Conservation (phyloP, 2,888 invertebrate species). For the Oxytorus armatus region DNA sequence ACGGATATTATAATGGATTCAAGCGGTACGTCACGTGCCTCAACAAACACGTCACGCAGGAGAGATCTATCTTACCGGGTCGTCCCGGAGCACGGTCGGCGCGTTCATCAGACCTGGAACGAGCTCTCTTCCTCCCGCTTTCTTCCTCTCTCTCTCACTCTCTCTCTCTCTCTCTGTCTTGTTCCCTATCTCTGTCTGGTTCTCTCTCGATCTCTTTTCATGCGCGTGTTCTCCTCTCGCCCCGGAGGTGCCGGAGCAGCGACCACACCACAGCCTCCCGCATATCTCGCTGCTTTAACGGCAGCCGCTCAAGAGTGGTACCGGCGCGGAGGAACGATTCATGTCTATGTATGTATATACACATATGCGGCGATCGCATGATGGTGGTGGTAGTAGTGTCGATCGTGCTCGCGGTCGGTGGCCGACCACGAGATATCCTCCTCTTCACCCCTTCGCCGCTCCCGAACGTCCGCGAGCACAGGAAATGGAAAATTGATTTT, state of each 20-base stretch:
- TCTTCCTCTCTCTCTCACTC: conserved; percentile 8
- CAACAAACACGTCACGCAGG: conserved; percentile 75
- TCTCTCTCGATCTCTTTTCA: conserved; percentile 19
- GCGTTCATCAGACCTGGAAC: conserved; percentile 75
- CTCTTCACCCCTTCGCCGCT: background rate
- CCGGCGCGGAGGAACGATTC: conserved; percentile 1
- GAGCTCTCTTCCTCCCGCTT: conserved; percentile 66
- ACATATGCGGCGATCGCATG: background rate
- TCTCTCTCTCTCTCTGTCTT: conserved; percentile 17
- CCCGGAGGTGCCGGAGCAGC: conserved; percentile 36
- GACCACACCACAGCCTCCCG: conserved; percentile 60
- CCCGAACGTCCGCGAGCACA: conserved; percentile 41
- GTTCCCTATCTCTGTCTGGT: conserved; percentile 20
- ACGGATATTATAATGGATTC: conserved; percentile 72
- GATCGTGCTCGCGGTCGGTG: conserved; percentile 38
- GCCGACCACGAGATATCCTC: conserved; percentile 36
- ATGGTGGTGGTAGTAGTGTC: conserved; percentile 31
- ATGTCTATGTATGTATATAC: conserved; percentile 6
- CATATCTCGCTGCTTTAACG: conserved; percentile 49
- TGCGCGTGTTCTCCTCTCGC: conserved; percentile 27
- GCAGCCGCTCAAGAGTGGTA: conserved; percentile 27
- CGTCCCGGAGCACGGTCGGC: conserved; percentile 68
- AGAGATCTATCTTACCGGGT: conserved; percentile 74
- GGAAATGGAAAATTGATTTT: conserved; percentile 76
- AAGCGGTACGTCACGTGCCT: conserved; percentile 71